Evolutionary conservation across 2,113 vertebrate genomes (phyloP), one percentile per base, ranked within the genome.

Genomic region (Cyrtonyx montezumae): DNA sequence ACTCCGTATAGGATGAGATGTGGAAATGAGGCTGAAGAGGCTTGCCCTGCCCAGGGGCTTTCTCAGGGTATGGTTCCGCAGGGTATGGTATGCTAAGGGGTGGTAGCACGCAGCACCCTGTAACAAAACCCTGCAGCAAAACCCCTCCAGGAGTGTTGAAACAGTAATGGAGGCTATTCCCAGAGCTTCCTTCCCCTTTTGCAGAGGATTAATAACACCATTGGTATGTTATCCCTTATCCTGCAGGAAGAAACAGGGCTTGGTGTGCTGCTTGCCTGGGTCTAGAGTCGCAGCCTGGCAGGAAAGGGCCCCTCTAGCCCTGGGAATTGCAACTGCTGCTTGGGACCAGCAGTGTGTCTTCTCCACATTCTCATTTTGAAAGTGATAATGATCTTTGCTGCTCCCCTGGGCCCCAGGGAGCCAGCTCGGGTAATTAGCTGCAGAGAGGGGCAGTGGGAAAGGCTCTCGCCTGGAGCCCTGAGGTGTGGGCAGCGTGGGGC

Each of bases 351-450:
- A 25, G 32, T 42, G 1, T 69, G 26, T 93, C 94, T 91, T 75
- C 65, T 92, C 83, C 53, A 63, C 43, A 92, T 51, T 84, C 74
- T 62, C 85, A 59, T 82, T 96, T 90, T 70, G 81, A 91, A 84
- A 87, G 82, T 11, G 26, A 63, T 96, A 94, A 94, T 95, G 93
- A 86, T 67, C 81, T 91, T 83, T 75, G 63, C 36, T 66, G 91
- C 84, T 95, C 88, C 59, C 49, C 28, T 40, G 73, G 76, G 76
- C 91, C 80, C 70, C 8, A 19, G 84, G 73, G 78, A 95, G 93
- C 87, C 75, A 88, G 56, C 66, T 59, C 9, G 21, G 87, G 75
- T 65, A 94, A 76, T 97, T 88, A 84, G 21, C 4, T 85, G 68
- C 89, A 42, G 77, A 67, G 56, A 82, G 79, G 68, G 49, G 30